Percentiles rank a stretch among this genome's conserved stretches.
phyloP scores from a whole-genome alignment of 2,888 invertebrate species.

The Diaprepes abbreviatus region DNA sequence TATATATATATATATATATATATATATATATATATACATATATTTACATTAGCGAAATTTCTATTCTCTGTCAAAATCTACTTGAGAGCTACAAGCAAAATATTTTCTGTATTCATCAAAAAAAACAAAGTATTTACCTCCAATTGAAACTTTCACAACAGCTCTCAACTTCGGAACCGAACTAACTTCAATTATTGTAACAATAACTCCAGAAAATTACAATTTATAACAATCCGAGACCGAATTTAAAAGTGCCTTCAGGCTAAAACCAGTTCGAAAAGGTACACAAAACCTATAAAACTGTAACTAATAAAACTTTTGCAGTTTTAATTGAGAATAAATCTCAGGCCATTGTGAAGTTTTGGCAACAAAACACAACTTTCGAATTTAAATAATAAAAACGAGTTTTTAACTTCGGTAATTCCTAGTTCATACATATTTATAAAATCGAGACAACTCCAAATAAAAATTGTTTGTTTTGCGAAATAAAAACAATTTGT shows the following conservation, averaged over 20 bases:
- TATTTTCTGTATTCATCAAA: too few relatives aligned
- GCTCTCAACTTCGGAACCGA: background rate
- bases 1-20: too few relatives aligned
- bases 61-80: too few relatives aligned
- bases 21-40: too few relatives aligned
- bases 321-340: slow-evolving; percentile 47
- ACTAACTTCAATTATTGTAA: slow-evolving; percentile 15
- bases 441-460: slow-evolving; percentile 9
- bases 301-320: slow-evolving; percentile 44
- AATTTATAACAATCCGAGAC: slow-evolving; percentile 8
- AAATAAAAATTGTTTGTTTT: slow-evolving; percentile 31
- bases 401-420: slow-evolving; percentile 25
- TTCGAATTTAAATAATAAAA: slow-evolving; percentile 30
- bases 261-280: slow-evolving; percentile 31
- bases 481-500: slow-evolving; percentile 40
- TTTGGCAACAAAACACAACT: slow-evolving; percentile 20
- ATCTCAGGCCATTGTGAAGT: slow-evolving; percentile 31
- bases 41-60: too few relatives aligned
- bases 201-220: slow-evolving; percentile 19
- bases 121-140: too few relatives aligned
- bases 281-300: slow-evolving; percentile 40
- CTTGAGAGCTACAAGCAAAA: too few relatives aligned
- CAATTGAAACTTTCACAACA: background rate
- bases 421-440: slow-evolving; percentile 27
- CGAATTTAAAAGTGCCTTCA: slow-evolving; percentile 16